Conservation (phyloP, 2,797 vertebrate species). For the Cossypha caffra region DNA sequence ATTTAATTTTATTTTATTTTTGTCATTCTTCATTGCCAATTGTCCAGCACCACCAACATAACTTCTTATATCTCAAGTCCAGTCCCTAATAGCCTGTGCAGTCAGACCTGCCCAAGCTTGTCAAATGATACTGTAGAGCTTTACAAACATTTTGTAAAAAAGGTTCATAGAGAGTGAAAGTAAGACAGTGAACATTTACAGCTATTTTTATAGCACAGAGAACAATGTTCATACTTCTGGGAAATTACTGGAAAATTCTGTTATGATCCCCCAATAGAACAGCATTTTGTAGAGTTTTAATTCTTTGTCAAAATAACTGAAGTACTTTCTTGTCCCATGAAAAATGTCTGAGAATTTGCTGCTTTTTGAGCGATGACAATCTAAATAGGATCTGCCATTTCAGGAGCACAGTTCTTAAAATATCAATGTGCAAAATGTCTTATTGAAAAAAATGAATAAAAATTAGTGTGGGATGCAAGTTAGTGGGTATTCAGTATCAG, state of each 20-base stretch:
- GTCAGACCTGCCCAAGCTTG: neutral
- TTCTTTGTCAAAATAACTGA: constrained; percentile 7
- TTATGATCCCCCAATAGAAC: neutral
- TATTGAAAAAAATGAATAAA: constrained; percentile 34
- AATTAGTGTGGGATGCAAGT: neutral
- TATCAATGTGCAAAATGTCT: constrained; percentile 13
- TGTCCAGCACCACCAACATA: neutral
- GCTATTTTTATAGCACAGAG: neutral
- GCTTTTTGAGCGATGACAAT: neutral
- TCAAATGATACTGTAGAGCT: neutral
- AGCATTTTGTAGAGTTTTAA: neutral
- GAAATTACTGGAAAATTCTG: neutral
- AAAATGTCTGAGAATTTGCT: constrained; percentile 3
- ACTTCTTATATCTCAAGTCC: neutral
- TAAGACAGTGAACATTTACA: neutral
- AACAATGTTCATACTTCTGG: neutral
- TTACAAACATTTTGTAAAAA: neutral
- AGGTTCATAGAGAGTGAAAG: neutral
- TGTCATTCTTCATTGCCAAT: neutral
- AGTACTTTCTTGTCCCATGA: neutral
- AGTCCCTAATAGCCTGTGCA: neutral
- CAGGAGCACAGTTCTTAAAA: constrained; percentile 28
- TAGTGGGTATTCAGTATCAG: constrained; percentile 11
- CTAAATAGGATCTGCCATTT: constrained; percentile 47
- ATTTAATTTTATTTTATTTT: neutral